These are phyloP conservation scores for Junonia oenone DNA, from an alignment of 2,888 invertebrate species.

Conservation along the genomic window DNA sequence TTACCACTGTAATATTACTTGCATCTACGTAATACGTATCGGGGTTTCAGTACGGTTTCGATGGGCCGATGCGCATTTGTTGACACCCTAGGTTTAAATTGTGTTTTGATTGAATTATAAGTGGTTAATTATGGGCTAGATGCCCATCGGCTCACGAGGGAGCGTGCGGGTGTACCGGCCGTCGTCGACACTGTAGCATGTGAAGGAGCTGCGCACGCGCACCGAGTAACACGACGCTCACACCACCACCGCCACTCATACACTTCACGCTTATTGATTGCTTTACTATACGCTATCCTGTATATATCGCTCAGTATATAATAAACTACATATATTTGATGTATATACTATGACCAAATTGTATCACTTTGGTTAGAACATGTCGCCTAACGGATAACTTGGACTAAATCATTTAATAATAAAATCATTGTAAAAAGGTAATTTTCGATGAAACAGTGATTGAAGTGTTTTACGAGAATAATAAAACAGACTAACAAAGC, in stretches of 20 bases:
- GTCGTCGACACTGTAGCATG: slow-evolving; percentile 23
- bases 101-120: background rate
- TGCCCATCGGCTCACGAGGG: slow-evolving; percentile 17
- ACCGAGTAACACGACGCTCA: slow-evolving; percentile 41
- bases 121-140: background rate
- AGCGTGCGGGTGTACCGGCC: slow-evolving; percentile 19
- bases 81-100: too few species aligned
- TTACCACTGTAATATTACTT: background rate
- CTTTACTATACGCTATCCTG: slow-evolving; percentile 45
- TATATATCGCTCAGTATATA: slow-evolving; percentile 49
- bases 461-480: slow-evolving; percentile 12
- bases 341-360: slow-evolving; percentile 42
- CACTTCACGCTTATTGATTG: slow-evolving; percentile 50
- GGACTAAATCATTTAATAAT: slow-evolving; percentile 19
- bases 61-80: slow-evolving; percentile 11
- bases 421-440: slow-evolving; percentile 7
- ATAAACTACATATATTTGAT: slow-evolving; percentile 31
- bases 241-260: slow-evolving; percentile 41
- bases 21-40: slow-evolving; percentile 1
- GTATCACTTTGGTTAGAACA: slow-evolving; percentile 47
- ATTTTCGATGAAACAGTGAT: slow-evolving; percentile 7
- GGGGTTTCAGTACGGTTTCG: slow-evolving; percentile 5
- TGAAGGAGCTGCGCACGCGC: slow-evolving; percentile 21
- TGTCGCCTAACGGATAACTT: slow-evolving; percentile 10
- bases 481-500: slow-evolving; percentile 15